Percentiles rank a stretch among this genome's conserved stretches.
phyloP scores from a whole-genome alignment of 1,140 invertebrate species.

The Platyscapa corneri region DNA sequence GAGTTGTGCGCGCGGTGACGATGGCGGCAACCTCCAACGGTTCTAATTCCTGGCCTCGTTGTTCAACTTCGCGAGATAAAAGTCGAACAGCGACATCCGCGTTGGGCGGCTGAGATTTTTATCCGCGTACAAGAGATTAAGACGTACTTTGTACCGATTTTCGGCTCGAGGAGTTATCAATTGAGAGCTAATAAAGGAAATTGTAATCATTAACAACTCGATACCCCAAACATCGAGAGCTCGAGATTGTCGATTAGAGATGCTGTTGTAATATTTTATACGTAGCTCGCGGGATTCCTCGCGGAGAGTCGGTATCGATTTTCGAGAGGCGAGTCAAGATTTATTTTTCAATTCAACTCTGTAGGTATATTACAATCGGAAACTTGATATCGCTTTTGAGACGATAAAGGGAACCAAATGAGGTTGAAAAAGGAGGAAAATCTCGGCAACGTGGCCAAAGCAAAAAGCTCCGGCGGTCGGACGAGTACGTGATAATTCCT shows the following conservation, averaged over 20 bases:
- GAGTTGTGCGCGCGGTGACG: too few species aligned
- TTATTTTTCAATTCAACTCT: slow-evolving; percentile 36
- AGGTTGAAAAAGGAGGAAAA: slow-evolving; percentile 4
- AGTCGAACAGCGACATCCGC: too few species aligned
- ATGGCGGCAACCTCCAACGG: too few species aligned
- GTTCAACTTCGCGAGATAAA: too few species aligned
- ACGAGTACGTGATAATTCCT: slow-evolving; percentile 28
- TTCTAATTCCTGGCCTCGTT: too few species aligned
- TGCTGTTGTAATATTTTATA: slow-evolving; percentile 9
- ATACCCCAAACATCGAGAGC: neutral
- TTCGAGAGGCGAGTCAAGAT: neutral
- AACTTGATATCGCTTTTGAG: slow-evolving; percentile 20
- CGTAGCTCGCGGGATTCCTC: neutral
- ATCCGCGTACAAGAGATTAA: neutral
- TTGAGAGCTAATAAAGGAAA: neutral
- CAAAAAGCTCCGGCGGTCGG: neutral
- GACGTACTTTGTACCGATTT: too few species aligned
- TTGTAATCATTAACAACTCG: neutral
- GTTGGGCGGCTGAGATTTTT: too few species aligned
- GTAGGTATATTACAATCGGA: slow-evolving; percentile 31
- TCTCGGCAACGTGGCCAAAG: neutral
- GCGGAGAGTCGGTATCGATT: neutral
- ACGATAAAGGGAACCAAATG: slow-evolving; percentile 15
- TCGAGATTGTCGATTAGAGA: neutral
- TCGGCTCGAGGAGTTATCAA: neutral